Conservation (phyloP, 2,888 invertebrate species). For the Dyspetes luteomarginatus region DNA sequence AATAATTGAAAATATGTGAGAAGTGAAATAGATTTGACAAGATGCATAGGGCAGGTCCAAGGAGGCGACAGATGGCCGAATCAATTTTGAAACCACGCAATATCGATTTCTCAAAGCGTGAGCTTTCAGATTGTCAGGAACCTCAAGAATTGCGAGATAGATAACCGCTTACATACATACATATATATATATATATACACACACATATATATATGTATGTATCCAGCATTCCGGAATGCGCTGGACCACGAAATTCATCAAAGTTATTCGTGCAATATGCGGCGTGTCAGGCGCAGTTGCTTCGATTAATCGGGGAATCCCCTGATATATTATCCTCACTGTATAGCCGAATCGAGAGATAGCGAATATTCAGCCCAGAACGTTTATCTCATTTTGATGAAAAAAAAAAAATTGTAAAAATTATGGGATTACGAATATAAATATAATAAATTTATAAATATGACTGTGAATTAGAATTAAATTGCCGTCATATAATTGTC, state of each 20-base stretch:
- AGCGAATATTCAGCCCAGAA: constrained; percentile 18
- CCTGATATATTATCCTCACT: neutral
- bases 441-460: neutral
- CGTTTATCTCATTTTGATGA: too few species aligned
- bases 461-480: constrained; percentile 4
- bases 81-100: too few species aligned
- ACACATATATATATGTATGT: neutral
- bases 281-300: neutral
- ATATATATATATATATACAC: too few species aligned
- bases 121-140: too few species aligned
- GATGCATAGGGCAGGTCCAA: too few species aligned
- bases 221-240: constrained; percentile 23
- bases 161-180: too few species aligned
- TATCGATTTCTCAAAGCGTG: too few species aligned
- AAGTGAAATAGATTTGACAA: too few species aligned
- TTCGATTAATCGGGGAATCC: constrained; percentile 31
- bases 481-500: neutral
- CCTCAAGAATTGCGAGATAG: too few species aligned
- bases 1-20: too few species aligned
- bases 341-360: neutral
- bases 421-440: neutral
- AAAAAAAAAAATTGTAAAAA: constrained; percentile 1
- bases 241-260: neutral
- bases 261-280: constrained; percentile 22
- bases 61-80: too few species aligned